Percentiles rank a stretch among this genome's conserved stretches.
These are phyloP conservation scores for Crotalus viridis DNA, from an alignment of 2,113 vertebrate genomes.

Conservation along the genomic window DNA sequence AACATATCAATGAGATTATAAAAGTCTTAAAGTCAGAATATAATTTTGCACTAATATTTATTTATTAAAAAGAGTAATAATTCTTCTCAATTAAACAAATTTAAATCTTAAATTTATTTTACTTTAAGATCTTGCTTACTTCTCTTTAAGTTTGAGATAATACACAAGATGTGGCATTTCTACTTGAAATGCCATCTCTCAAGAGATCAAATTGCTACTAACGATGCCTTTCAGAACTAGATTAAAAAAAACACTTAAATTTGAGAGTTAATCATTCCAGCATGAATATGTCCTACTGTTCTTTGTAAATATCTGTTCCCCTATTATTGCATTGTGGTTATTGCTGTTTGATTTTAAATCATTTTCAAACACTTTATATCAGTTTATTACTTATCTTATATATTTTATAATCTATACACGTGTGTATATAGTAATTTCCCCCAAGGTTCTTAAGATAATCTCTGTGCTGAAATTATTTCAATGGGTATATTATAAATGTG, in stretches of 20 bases:
- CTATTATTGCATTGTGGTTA: neutral
- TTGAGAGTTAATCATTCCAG: neutral
- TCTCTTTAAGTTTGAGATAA: neutral
- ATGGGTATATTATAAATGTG: neutral
- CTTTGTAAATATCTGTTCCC: neutral
- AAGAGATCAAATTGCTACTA: neutral
- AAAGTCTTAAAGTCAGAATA: neutral
- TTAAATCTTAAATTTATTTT: neutral
- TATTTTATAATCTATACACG: neutral
- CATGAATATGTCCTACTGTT: neutral
- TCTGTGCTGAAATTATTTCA: neutral
- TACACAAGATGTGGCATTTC: neutral
- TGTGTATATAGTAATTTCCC: neutral
- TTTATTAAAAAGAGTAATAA: neutral
- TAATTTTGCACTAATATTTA: neutral
- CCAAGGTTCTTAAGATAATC: neutral
- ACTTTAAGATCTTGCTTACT: neutral
- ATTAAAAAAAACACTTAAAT: neutral
- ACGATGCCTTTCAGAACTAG: neutral
- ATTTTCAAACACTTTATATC: neutral
- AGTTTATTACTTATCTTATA: neutral
- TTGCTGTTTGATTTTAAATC: neutral
- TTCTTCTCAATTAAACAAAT: neutral
- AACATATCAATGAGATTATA: neutral
- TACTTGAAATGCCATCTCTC: neutral